Percentiles rank a stretch among this genome's conserved stretches.
phyloP scores from a whole-genome alignment of 2,113 vertebrate genomes.

The Tenrec ecaudatus region DNA sequence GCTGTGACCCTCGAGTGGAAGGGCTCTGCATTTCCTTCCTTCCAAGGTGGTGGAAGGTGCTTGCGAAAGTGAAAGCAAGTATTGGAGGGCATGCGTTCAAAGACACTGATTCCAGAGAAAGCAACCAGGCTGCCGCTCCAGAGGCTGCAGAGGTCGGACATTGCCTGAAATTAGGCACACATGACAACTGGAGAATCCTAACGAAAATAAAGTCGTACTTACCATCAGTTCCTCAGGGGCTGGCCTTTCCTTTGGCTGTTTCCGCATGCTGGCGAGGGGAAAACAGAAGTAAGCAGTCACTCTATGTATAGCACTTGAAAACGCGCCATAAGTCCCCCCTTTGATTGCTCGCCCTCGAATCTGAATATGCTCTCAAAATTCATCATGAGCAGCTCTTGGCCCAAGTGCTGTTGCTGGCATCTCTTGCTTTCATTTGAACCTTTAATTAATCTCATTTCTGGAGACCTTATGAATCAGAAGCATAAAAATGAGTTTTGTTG shows the following conservation, averaged over 20 bases:
- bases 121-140: not conserved
- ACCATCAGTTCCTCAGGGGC: constrained; percentile 98
- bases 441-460: constrained; percentile 32
- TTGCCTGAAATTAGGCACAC: constrained; percentile 18
- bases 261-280: constrained; percentile 91
- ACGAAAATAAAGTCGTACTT: constrained; percentile 79
- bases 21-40: not conserved
- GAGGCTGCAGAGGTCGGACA: not conserved
- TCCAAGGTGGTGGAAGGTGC: constrained; percentile 34
- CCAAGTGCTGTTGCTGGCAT: not conserved
- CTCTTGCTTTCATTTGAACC: not conserved
- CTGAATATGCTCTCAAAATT: not conserved
- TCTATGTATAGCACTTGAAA: not conserved
- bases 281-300: rapidly evolving
- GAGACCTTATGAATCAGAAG: constrained; percentile 34
- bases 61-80: not conserved
- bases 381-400: not conserved
- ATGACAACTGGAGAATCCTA: not conserved
- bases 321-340: not conserved
- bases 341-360: not conserved
- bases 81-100: not conserved
- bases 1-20: constrained; percentile 56
- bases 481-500: not conserved
- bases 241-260: constrained; percentile 96
- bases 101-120: not conserved